Percentiles rank a stretch among this genome's conserved stretches.
Evolutionary conservation across 2,113 vertebrate genomes (phyloP).

Genomic region (Gambusia holbrooki): DNA sequence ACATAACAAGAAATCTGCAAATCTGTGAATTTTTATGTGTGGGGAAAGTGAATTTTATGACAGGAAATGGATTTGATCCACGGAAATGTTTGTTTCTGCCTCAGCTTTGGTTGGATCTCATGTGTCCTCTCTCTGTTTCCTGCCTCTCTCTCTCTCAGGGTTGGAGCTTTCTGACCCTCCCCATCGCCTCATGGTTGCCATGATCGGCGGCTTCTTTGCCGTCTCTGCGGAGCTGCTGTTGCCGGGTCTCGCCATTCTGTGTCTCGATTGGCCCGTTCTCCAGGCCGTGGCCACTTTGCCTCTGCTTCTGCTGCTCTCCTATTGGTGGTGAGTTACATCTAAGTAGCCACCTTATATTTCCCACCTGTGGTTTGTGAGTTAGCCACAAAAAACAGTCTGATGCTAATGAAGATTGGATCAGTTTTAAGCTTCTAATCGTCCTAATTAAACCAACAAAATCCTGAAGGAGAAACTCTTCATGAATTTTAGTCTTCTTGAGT

Average conservation of each 20-base stretch:
- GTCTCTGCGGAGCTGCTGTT: constrained; percentile 85
- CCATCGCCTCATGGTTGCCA: constrained; percentile 82
- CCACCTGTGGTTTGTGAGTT: not conserved
- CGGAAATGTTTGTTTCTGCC: constrained; percentile 7
- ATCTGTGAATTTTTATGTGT: not conserved
- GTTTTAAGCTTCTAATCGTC: not conserved
- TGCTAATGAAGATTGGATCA: not conserved
- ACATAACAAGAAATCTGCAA: not conserved
- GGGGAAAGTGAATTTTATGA: not conserved
- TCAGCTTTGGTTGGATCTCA: not conserved
- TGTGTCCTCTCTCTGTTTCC: not conserved
- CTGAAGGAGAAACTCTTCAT: not conserved
- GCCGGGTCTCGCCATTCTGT: constrained; percentile 83
- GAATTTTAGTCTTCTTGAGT: not conserved
- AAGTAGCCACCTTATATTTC: not conserved
- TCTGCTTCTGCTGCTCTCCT: constrained; percentile 81
- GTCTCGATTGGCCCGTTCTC: constrained; percentile 85
- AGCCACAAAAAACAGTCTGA: not conserved
- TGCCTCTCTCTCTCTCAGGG: constrained; percentile 66
- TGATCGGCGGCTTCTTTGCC: constrained; percentile 84
- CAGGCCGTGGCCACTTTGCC: constrained; percentile 85
- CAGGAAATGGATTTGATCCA: constrained; percentile 13
- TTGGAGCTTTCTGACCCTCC: constrained; percentile 88
- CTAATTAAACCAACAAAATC: not conserved
- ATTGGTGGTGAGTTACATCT: constrained; percentile 86